Percentiles rank a stretch among this genome's conserved stretches.
These are phyloP conservation scores for Teleogryllus occipitalis DNA, from an alignment of 1,140 invertebrate genomes.

Conservation along the genomic window DNA sequence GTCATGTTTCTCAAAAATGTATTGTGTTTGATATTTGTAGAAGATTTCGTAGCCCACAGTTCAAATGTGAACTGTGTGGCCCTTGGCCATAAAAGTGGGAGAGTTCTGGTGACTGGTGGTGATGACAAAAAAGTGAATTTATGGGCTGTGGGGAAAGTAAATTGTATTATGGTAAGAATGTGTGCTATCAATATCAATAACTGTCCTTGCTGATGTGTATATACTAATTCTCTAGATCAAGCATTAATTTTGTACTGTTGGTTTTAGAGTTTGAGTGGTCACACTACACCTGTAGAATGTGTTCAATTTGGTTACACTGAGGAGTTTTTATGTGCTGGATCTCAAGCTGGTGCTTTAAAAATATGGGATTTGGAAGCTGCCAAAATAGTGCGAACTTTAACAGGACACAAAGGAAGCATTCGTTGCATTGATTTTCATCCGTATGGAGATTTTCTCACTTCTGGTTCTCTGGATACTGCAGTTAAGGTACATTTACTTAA, in stretches of 20 bases:
- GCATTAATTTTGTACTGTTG: neutral
- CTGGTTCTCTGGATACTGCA: conserved; percentile 83
- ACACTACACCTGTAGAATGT: conserved; percentile 87
- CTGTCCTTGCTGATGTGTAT: neutral
- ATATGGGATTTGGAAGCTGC: conserved; percentile 95
- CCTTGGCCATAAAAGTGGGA: conserved; percentile 81
- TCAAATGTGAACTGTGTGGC: conserved; percentile 84
- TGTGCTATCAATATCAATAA: conserved; percentile 22
- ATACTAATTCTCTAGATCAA: neutral
- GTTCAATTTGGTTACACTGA: conserved; percentile 91
- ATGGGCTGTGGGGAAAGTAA: conserved; percentile 92
- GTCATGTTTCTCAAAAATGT: neutral
- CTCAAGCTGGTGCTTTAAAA: conserved; percentile 85
- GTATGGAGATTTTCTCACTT: conserved; percentile 88
- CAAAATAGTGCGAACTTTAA: conserved; percentile 82
- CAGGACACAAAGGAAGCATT: conserved; percentile 85
- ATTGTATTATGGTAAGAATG: conserved; percentile 82
- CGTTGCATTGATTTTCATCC: conserved; percentile 93
- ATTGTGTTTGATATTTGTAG: conserved; percentile 44
- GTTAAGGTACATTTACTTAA: conserved; percentile 51
- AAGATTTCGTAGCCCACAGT: conserved; percentile 83
- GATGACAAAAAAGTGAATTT: conserved; percentile 96
- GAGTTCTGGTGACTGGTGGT: conserved; percentile 91
- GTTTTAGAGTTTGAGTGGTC: conserved; percentile 81
- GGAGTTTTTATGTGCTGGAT: conserved; percentile 91